Evolutionary conservation across 92 coral and sea anemone genomes (phyloP).

Genomic region (Epizoanthus fatuus): DNA sequence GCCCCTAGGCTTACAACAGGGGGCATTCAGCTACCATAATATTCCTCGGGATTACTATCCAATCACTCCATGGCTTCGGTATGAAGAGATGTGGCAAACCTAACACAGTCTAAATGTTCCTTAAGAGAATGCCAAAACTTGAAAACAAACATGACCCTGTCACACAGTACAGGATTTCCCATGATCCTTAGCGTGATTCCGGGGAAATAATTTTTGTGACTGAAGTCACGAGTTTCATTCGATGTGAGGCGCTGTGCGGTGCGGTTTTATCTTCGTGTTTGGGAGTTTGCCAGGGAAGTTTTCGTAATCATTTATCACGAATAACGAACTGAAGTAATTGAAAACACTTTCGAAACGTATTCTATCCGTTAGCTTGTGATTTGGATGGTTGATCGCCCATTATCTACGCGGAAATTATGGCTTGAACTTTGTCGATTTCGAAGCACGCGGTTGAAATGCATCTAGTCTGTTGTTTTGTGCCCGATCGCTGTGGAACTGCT

Average conservation of each 20-base stretch:
- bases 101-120: too few species aligned
- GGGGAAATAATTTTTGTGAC: neutral
- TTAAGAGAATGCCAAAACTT: too few species aligned
- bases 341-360: neutral
- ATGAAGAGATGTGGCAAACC: too few species aligned
- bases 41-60: too few species aligned
- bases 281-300: neutral
- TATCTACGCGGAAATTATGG: neutral
- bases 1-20: too few species aligned
- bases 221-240: neutral
- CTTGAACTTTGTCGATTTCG: neutral
- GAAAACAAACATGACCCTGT: too few species aligned
- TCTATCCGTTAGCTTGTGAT: neutral
- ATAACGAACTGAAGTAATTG: neutral
- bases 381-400: neutral
- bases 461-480: neutral
- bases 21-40: too few species aligned
- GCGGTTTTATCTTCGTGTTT: neutral
- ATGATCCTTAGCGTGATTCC: conserved; percentile 9
- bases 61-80: too few species aligned
- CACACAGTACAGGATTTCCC: conserved; percentile 11
- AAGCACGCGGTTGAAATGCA: neutral
- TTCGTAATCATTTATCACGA: neutral
- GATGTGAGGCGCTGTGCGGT: neutral
- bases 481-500: neutral